Evolutionary conservation across 2,888 invertebrate species (phyloP).

Genomic region (Spicauda simplicius): DNA sequence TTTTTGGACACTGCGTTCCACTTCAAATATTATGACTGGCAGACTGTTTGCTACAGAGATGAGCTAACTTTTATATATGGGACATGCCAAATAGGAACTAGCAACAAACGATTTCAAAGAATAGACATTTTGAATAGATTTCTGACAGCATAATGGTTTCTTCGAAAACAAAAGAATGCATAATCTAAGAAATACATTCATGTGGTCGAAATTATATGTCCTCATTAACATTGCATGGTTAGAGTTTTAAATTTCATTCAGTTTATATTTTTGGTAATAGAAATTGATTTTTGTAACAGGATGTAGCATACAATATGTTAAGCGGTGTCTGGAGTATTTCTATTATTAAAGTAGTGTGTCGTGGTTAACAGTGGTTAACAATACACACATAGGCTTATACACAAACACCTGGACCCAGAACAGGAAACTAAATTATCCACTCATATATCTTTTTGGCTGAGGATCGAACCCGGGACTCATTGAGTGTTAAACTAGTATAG

Average conservation of each 20-base stretch:
- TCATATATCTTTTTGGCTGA: no score
- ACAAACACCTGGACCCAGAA: no score
- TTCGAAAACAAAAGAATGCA: constrained; percentile 75
- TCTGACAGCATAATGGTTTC: constrained; percentile 63
- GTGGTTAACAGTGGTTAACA: no score
- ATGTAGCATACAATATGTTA: no score
- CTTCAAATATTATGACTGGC: constrained; percentile 1
- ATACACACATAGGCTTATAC: no score
- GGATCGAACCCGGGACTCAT: no score
- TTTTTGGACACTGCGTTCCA: constrained; percentile 1
- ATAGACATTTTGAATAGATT: constrained; percentile 60
- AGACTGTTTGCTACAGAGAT: constrained; percentile 40
- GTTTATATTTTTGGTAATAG: background rate
- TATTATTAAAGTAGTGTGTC: no score
- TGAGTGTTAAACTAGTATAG: no score
- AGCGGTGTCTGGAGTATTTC: no score
- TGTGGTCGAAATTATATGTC: constrained; percentile 17
- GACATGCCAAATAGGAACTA: constrained; percentile 54
- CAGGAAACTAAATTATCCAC: no score
- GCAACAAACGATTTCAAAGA: constrained; percentile 57
- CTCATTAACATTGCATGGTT: constrained; percentile 17
- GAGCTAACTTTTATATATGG: constrained; percentile 68
- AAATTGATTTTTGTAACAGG: no score
- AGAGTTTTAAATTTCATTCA: background rate
- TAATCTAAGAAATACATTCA: constrained; percentile 52